A percentile compares a stretch with the other conserved stretches of the same genome.
Evolutionary conservation across 1,140 invertebrate species (phyloP).

Genomic region (Sinonovacula constricta): DNA sequence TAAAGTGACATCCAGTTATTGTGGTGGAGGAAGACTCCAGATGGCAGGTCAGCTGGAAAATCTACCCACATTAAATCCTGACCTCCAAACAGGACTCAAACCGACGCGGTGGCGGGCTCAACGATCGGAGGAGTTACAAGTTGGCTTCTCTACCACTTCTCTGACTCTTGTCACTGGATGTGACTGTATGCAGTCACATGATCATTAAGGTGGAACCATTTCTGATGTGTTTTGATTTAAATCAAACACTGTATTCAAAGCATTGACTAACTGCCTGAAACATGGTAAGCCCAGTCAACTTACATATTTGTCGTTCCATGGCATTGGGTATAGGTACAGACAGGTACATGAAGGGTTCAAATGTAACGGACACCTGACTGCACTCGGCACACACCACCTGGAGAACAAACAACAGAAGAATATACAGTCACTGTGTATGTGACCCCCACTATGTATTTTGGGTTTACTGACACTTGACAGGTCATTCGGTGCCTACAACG

Average conservation of each 20-base stretch:
- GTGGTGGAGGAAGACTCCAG: too few relatives aligned
- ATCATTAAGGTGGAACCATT: background rate
- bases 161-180: background rate
- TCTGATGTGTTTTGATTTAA: background rate
- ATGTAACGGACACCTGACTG: conserved; percentile 85
- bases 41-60: too few relatives aligned
- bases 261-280: background rate
- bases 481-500: too few relatives aligned
- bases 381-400: conserved; percentile 86
- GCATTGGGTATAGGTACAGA: conserved; percentile 85
- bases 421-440: background rate
- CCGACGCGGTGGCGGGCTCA: too few relatives aligned
- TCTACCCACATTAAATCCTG: background rate
- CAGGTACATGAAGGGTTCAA: conserved; percentile 88
- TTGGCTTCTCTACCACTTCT: background rate
- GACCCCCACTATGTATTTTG: too few relatives aligned
- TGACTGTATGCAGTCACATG: background rate
- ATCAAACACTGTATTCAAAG: background rate
- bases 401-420: conserved; percentile 58
- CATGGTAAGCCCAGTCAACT: conserved; percentile 49
- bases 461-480: too few relatives aligned
- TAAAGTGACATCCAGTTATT: too few relatives aligned
- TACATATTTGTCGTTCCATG: conserved; percentile 83
- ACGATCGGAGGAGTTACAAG: background rate
- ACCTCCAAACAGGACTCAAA: background rate